Conservation (phyloP, 2,797 vertebrate genomes). For the Micropoecilia bifurca region DNA sequence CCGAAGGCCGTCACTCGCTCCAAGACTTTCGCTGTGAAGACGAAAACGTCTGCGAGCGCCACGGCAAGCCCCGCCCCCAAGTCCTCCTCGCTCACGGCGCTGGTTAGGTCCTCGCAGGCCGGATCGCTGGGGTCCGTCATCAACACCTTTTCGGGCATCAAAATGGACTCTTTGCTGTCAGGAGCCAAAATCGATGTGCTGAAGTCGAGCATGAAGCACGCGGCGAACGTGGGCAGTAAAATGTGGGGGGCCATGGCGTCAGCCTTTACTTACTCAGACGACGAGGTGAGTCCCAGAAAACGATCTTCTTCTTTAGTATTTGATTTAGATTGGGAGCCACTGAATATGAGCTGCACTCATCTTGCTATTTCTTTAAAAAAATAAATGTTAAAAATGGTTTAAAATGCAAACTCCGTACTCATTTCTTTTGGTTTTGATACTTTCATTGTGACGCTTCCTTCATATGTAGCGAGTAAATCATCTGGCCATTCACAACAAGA, state of each 20-base stretch:
- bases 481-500: too few relatives aligned
- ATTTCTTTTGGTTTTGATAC: too few relatives aligned
- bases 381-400: too few relatives aligned
- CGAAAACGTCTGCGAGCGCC: constrained; percentile 72
- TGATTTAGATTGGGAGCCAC: too few relatives aligned
- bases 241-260: constrained; percentile 92
- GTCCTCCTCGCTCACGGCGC: constrained; percentile 86
- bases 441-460: neutral
- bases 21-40: constrained; percentile 88
- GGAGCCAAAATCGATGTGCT: constrained; percentile 97
- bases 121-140: constrained; percentile 93
- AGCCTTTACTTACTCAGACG: constrained; percentile 92
- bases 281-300: constrained; percentile 86
- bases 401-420: too few relatives aligned
- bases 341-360: too few relatives aligned
- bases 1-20: constrained; percentile 87
- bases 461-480: too few relatives aligned
- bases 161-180: constrained; percentile 91
- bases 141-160: constrained; percentile 91
- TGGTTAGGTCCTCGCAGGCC: constrained; percentile 89
- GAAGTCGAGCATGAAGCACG: constrained; percentile 95
- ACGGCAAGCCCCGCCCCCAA: constrained; percentile 72
- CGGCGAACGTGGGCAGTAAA: constrained; percentile 94
- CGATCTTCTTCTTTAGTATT: neutral
- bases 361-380: too few relatives aligned